Evolutionary conservation across 2,888 invertebrate genomes (phyloP), one percentile per base, ranked within the genome.

Genomic region (Synergus gifuensis): DNA sequence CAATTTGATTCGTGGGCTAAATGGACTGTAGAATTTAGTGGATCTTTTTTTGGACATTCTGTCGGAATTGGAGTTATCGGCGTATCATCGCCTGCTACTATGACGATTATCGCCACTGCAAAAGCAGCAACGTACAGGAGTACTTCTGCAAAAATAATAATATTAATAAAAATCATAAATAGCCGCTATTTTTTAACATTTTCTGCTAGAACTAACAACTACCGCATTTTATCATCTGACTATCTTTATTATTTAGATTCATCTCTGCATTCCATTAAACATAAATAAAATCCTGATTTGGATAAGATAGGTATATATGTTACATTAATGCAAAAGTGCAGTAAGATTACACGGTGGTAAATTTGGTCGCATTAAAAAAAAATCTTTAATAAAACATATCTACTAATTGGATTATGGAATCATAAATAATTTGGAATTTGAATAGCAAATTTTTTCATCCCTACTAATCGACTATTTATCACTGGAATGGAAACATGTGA

Each of bases 1-100:
- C 89, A 88, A 22, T 87, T 86, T 3, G 14, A 28, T 36, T 87
- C 87, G 69, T 88, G 86, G 0, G 79, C 76, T 0, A 89, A 5
- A n/a, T 83, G 81, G 66, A 88, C 62, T 1, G 85, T 85, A 8
- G 36, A 8, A 67, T 83, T 18, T 0, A 22, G 12, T 18, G 84
- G 63, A 67, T 86, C 84, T 0, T 7, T n/a, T 9, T 14, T 42
- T 8, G 89, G 89, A 77, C 89, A 89, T 79, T 84, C 54, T 3
- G 73, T n/a, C n/a, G 49, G 49, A 54, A 54, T 54, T 1, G 0
- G 49, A 54, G 49, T n/a, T 54, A n/a, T n/a, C n/a, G 49, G n/a
- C 11, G 28, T 73, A 40, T 73, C 54, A 12, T 28, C 18, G 2
- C n/a, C 40, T 5, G 18, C 54, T 40, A 8, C 62, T 54, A 8